These are phyloP conservation scores for Lasioglossum marginatum DNA, from an alignment of 2,888 invertebrate genomes.

Conservation along the genomic window DNA sequence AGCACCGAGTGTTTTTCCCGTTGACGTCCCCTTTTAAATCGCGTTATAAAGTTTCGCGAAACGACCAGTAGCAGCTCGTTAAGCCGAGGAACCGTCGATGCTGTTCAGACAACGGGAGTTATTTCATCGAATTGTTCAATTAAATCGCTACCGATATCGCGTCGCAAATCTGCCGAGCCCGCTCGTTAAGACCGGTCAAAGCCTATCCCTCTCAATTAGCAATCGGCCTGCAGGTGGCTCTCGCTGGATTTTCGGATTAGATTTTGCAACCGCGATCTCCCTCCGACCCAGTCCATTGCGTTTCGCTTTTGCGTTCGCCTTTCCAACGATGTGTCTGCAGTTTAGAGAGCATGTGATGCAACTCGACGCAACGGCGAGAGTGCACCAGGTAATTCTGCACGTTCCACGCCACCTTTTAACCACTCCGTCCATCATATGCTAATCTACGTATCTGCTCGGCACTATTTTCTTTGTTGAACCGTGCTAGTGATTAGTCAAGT, in stretches of 20 bases:
- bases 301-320: not conserved
- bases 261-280: not conserved
- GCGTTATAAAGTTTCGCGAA: not conserved
- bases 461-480: not conserved
- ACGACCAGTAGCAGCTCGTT: not conserved
- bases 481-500: too few relatives aligned
- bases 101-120: not conserved
- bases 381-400: not conserved
- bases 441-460: not conserved
- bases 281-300: not conserved
- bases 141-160: conserved; percentile 12
- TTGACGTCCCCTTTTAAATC: not conserved
- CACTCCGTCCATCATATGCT: not conserved
- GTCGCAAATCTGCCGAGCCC: conserved; percentile 18
- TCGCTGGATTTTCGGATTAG: conserved; percentile 23
- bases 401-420: not conserved
- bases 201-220: conserved; percentile 13
- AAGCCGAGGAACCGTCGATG: not conserved
- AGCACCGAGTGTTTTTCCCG: conserved; percentile 1
- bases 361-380: not conserved
- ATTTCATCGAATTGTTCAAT: conserved; percentile 15
- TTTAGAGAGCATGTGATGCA: not conserved
- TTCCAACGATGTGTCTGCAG: not conserved
- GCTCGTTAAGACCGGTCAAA: conserved; percentile 22
- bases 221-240: not conserved